phyloP scores from a whole-genome alignment of 2,797 vertebrate species.

The Dromococcyx pavoninus region DNA sequence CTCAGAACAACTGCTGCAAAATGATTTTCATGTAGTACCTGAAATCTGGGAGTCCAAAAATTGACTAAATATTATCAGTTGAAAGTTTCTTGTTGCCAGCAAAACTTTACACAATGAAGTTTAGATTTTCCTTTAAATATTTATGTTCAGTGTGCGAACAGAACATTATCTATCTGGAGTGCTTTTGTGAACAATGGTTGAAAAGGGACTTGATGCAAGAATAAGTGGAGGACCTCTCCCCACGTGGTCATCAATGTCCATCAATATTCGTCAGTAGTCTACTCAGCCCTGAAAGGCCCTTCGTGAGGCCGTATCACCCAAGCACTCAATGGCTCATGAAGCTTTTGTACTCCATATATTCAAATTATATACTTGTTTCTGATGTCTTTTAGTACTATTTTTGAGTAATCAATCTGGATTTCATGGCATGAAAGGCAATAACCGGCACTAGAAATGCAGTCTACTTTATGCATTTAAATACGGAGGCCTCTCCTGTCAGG shows the following conservation, averaged over 20 bases:
- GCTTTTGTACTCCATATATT: not conserved
- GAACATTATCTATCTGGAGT: not conserved
- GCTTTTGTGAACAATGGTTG: not conserved
- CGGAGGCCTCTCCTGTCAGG: not conserved
- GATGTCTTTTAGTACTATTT: not conserved
- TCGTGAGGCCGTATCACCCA: not conserved
- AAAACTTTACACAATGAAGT: not conserved
- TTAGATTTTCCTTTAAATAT: not conserved
- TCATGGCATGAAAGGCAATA: not conserved
- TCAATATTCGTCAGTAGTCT: not conserved
- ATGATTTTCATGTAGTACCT: not conserved
- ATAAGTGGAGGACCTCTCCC: not conserved
- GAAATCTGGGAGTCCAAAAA: not conserved
- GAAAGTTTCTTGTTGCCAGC: not conserved
- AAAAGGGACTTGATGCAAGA: not conserved
- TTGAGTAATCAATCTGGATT: not conserved
- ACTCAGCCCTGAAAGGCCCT: not conserved
- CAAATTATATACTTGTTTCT: not conserved
- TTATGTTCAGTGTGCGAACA: not conserved
- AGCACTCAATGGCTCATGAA: not conserved
- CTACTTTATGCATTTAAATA: not conserved
- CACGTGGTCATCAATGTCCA: accelerated
- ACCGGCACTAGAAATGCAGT: too few species aligned
- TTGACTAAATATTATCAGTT: not conserved
- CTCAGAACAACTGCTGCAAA: not conserved